These are phyloP conservation scores for Microcebus lehilahytsara DNA, from an alignment of 2,113 vertebrate genomes.

Conservation along the genomic window DNA sequence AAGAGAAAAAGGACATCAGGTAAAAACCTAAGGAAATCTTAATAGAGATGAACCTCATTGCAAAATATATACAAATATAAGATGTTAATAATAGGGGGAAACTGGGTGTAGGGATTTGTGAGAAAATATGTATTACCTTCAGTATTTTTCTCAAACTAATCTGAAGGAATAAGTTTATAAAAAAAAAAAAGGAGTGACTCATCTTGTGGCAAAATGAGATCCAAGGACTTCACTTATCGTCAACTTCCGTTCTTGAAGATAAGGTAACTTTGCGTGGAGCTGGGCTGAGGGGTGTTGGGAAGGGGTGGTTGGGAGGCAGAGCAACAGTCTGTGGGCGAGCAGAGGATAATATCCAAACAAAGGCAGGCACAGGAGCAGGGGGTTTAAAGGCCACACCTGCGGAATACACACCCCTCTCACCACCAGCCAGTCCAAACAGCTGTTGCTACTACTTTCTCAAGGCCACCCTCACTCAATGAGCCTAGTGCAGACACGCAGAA, in stretches of 20 bases:
- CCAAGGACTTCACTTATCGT: not conserved
- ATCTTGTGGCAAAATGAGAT: not conserved
- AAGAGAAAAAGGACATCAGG: not conserved
- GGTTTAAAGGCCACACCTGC: not conserved
- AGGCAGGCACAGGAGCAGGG: not conserved
- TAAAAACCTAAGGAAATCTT: not conserved
- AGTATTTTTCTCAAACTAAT: not conserved
- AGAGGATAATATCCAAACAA: not conserved
- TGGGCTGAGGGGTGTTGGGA: not conserved
- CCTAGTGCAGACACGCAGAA: not conserved
- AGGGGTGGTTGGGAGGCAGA: not conserved
- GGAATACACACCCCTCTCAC: not conserved
- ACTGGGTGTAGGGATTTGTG: not conserved
- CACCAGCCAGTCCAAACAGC: not conserved
- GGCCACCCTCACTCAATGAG: not conserved
- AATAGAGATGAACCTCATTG: not conserved
- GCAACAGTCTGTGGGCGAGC: not conserved
- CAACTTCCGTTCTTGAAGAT: not conserved
- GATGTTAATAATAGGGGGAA: not conserved
- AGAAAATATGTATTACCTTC: not conserved
- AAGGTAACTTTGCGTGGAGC: not conserved
- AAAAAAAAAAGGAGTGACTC: not conserved
- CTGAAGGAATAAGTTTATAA: not conserved
- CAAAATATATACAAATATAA: not conserved
- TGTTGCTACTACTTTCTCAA: not conserved